Base-by-base conservation (phyloP, 35 echinoderm and acorn worm genomes). In the Stichopus chloronotus region DNA sequence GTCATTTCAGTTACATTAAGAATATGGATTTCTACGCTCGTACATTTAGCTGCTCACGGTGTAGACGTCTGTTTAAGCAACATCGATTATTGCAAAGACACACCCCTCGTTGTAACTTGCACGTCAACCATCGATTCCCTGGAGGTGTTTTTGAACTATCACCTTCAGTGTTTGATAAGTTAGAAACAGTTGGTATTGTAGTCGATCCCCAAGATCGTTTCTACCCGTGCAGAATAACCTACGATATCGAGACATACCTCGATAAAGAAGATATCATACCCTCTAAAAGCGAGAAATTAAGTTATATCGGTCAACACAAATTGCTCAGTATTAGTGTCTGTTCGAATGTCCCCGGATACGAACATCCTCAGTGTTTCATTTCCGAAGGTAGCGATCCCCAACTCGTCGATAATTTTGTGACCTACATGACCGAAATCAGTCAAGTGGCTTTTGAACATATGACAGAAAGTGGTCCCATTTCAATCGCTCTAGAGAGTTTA, bases 301-400 rank as follows among this genome's bases (percentile, higher is more conserved):
- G 30, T 43, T 43, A 43, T 43, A 43, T 43, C 30, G 30, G 30
- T 43, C 30, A 43, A 43, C 30, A 43, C 30, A n/a, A n/a, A n/a
- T n/a, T 76, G 11, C 11, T 76, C 71, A 76, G 71, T 76, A 76
- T 76, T 76, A 76, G 71, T 12, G 71, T 76, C n/a, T 81, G 78
- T 81, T 81, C 78, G 13, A 81, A 81, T 81, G 78, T 81, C 22
- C 78, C 78, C 12, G 78, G 78, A 81, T 81, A 81, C 78, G 13
- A 23, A 52, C 78, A 81, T 30, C 78, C n/a, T 25, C 78, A 81
- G 52, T 81, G 78, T 30, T 81, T 81, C 52, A 81, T 81, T 52
- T 81, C 78, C 10, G 78, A 81, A 21, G 78, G 78, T 81, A 53
- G 52, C 19, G 78, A 81, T 12, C 78, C 71, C 78, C 0, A 81